Percentiles rank a stretch among this genome's conserved stretches.
These are phyloP conservation scores for Oncorhynchus nerka DNA, from an alignment of 2,113 vertebrate genomes.

Conservation along the genomic window DNA sequence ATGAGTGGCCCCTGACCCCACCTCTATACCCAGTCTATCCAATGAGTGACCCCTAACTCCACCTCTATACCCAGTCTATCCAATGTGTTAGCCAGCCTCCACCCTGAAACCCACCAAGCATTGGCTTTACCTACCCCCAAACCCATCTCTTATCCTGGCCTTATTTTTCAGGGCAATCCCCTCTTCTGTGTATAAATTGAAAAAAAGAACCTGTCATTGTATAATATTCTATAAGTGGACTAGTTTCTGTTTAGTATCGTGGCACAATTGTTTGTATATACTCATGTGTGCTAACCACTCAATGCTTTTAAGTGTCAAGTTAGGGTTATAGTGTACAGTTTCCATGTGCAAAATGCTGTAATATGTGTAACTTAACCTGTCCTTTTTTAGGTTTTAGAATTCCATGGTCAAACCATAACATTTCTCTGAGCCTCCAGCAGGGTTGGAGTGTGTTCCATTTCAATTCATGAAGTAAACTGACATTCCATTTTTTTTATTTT, in stretches of 20 bases:
- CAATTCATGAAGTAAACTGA: too few species aligned
- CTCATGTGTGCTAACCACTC: conserved; percentile 70
- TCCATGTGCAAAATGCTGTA: conserved; percentile 82
- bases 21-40: conserved; percentile 37
- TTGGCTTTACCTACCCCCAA: not conserved
- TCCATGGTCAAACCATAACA: conserved; percentile 69
- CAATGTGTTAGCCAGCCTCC: conserved; percentile 9
- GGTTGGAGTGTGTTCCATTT: too few species aligned
- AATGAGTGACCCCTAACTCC: conserved; percentile 64
- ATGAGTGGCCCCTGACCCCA: conserved; percentile 49
- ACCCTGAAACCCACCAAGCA: not conserved
- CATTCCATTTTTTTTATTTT: too few species aligned
- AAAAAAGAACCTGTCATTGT: conserved; percentile 34
- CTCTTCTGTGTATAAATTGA: conserved; percentile 63
- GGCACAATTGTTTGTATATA: conserved; percentile 83
- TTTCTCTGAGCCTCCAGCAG: not conserved
- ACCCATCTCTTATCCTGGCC: conserved; percentile 13
- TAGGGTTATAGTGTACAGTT: conserved; percentile 78
- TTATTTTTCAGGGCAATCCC: conserved; percentile 52
- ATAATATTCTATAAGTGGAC: conserved; percentile 71
- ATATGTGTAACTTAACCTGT: conserved; percentile 59
- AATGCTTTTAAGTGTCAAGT: conserved; percentile 70
- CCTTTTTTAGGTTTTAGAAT: conserved; percentile 65
- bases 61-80: not conserved
- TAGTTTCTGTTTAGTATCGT: conserved; percentile 65